phyloP scores from a whole-genome alignment of 2,797 vertebrate genomes.

The Lateolabrax maculatus region DNA sequence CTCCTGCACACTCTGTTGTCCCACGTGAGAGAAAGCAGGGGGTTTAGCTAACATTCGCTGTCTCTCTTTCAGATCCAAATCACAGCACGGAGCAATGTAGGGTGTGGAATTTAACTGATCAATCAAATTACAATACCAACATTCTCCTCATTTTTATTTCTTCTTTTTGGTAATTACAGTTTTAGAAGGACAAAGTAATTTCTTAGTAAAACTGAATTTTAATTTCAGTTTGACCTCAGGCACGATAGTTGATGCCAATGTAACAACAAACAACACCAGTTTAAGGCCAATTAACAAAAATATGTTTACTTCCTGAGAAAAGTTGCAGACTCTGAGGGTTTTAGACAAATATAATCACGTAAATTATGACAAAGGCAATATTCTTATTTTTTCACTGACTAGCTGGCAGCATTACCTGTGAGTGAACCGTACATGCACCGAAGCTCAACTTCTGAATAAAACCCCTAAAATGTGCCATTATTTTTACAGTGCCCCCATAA shows the following conservation, averaged over 20 bases:
- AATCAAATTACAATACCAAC: not conserved
- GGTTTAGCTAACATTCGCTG: too few species aligned
- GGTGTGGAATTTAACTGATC: not conserved
- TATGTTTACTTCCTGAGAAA: not conserved
- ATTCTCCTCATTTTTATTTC: not conserved
- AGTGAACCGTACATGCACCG: not conserved
- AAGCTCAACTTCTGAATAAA: conserved; percentile 21
- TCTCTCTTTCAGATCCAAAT: too few species aligned
- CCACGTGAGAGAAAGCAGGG: too few species aligned
- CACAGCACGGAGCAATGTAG: not conserved
- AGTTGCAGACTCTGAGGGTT: not conserved
- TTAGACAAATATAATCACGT: conserved; percentile 7
- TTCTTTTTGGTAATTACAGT: not conserved
- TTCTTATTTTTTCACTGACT: not conserved
- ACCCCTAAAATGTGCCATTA: not conserved
- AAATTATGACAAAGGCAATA: not conserved
- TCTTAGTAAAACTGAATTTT: not conserved
- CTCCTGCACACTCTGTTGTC: too few species aligned
- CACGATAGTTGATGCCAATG: not conserved
- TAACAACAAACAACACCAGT: not conserved
- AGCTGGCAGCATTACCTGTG: not conserved
- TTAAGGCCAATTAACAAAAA: not conserved
- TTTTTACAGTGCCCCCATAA: conserved; percentile 21
- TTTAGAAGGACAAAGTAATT: not conserved
- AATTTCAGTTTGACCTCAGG: not conserved